Conservation (phyloP, 2,888 invertebrate species). For the Charanyca ferruginea region DNA sequence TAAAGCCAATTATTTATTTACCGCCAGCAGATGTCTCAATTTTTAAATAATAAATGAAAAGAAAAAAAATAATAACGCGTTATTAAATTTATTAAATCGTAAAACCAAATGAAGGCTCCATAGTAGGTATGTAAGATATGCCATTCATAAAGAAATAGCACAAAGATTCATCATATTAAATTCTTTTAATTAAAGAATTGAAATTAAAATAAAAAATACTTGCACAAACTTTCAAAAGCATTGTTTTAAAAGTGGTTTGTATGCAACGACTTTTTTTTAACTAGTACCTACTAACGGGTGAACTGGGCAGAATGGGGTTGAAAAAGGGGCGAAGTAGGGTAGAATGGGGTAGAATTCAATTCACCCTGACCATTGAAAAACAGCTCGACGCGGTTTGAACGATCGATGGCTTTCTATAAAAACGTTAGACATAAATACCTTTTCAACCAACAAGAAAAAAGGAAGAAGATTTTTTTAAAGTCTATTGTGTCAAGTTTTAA, state of each 20-base stretch:
- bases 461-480: background rate
- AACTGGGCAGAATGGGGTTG: background rate
- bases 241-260: conserved; percentile 44
- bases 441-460: conserved; percentile 9
- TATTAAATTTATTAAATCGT: background rate
- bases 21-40: too few species aligned
- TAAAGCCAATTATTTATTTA: too few species aligned
- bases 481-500: conserved; percentile 26
- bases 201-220: conserved; percentile 13
- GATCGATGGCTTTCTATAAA: conserved; percentile 48
- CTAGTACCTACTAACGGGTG: conserved; percentile 7
- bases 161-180: conserved; percentile 1
- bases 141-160: conserved; percentile 1
- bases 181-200: conserved; percentile 16
- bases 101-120: background rate
- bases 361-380: conserved; percentile 51
- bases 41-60: too few species aligned
- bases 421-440: conserved; percentile 42
- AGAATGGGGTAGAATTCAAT: conserved; percentile 51
- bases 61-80: too few species aligned
- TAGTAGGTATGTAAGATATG: background rate
- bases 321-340: background rate
- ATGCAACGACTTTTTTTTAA: conserved; percentile 35
- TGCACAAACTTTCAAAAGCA: conserved; percentile 11
- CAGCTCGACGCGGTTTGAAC: conserved; percentile 43